A percentile compares a stretch with the other conserved stretches of the same genome.
phyloP scores from a whole-genome alignment of 1,140 invertebrate species.

The Apis florea region DNA sequence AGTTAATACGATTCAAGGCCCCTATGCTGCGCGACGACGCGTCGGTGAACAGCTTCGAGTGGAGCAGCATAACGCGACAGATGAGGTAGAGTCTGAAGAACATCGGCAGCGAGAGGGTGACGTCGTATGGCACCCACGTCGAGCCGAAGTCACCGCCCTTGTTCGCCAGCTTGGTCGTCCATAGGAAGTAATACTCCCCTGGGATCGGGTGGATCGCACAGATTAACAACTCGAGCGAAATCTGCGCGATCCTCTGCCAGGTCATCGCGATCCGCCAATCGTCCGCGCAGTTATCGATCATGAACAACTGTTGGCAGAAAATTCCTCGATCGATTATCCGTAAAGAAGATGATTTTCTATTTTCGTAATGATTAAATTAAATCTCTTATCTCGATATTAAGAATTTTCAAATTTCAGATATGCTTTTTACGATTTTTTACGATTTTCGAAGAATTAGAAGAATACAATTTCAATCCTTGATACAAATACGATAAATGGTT shows the following conservation, averaged over 20 bases:
- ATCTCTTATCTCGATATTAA: too few species aligned
- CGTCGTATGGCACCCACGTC: constrained; percentile 95
- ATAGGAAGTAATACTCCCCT: constrained; percentile 96
- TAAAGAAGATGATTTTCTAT: too few species aligned
- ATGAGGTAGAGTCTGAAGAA: constrained; percentile 99
- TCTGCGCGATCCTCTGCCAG: constrained; percentile 96
- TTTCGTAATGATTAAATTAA: too few species aligned
- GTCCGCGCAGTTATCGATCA: constrained; percentile 99
- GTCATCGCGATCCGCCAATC: constrained; percentile 99
- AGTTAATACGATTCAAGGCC: constrained; percentile 99
- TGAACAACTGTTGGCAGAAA: constrained; percentile 89
- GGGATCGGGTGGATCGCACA: constrained; percentile 99
- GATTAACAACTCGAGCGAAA: constrained; percentile 94
- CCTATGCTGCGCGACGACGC: constrained; percentile 96
- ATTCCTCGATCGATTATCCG: too few species aligned
- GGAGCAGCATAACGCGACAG: constrained; percentile 99
- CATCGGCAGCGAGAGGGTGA: constrained; percentile 98
- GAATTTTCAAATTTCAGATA: too few species aligned
- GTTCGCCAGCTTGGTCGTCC: constrained; percentile 97
- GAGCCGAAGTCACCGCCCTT: constrained; percentile 91
- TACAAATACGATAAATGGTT: too few species aligned
- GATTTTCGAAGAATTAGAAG: too few species aligned
- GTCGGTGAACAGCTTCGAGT: constrained; percentile 99
- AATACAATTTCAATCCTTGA: too few species aligned
- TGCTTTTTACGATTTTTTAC: too few species aligned